These are phyloP conservation scores for Hesperia comma DNA, from an alignment of 2,888 invertebrate species.

Conservation along the genomic window DNA sequence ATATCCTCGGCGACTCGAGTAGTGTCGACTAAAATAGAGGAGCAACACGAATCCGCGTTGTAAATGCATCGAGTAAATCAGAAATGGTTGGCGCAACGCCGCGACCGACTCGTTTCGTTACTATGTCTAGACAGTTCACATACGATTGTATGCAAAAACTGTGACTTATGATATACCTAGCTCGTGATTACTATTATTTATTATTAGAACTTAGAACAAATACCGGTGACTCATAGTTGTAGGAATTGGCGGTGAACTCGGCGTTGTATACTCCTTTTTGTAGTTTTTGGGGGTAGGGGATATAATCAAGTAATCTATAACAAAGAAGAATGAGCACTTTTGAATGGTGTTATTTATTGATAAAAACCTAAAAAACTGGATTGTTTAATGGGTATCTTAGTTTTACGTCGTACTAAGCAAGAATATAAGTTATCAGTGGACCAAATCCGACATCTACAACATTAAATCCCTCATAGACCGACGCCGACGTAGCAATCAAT, in stretches of 20 bases:
- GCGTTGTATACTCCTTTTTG: background rate
- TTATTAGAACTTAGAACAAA: constrained; percentile 3
- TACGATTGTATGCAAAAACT: constrained; percentile 35
- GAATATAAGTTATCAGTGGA: too few relatives aligned
- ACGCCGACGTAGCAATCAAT: constrained; percentile 4
- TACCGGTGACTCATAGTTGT: constrained; percentile 15
- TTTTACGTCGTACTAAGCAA: too few relatives aligned
- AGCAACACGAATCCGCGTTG: constrained; percentile 42
- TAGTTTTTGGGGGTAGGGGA: background rate
- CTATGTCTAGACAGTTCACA: constrained; percentile 31
- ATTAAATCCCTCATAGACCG: constrained; percentile 9
- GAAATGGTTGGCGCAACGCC: constrained; percentile 53
- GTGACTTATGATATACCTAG: constrained; percentile 17
- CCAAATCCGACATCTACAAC: too few relatives aligned
- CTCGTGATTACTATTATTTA: constrained; percentile 23
- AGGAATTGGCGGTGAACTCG: background rate
- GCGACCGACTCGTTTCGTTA: constrained; percentile 40
- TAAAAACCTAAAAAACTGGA: too few relatives aligned
- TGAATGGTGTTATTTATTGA: too few relatives aligned
- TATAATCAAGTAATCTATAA: too few relatives aligned
- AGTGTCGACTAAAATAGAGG: constrained; percentile 50
- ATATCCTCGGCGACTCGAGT: too few relatives aligned
- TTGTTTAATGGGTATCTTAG: too few relatives aligned
- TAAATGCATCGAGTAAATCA: constrained; percentile 49
- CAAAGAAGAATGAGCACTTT: too few relatives aligned